Evolutionary conservation across 2,888 invertebrate species (phyloP).

Genomic region (Cryptocephalus moraei): DNA sequence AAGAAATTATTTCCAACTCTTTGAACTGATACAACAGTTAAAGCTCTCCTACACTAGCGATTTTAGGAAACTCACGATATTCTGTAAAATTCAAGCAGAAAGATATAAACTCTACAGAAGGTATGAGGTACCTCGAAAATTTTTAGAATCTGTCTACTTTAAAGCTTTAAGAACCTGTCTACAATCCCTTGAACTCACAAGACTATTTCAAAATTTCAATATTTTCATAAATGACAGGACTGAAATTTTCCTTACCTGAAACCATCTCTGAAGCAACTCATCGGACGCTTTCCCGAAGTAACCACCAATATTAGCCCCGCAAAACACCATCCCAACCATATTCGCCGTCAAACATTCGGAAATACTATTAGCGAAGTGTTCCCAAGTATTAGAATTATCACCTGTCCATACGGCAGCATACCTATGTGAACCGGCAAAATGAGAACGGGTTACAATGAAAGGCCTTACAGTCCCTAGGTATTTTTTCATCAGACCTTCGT

Average conservation of each 20-base stretch:
- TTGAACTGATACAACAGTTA: too few relatives aligned
- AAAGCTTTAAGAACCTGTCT: too few relatives aligned
- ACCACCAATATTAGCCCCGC: constrained; percentile 93
- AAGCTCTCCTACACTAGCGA: too few relatives aligned
- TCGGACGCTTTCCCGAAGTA: constrained; percentile 42
- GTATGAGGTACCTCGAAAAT: too few relatives aligned
- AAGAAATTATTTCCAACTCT: too few relatives aligned
- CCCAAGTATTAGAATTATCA: constrained; percentile 90
- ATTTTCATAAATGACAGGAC: too few relatives aligned
- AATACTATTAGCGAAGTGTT: constrained; percentile 68
- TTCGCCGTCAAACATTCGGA: constrained; percentile 75
- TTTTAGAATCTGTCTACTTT: too few relatives aligned
- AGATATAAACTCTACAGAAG: too few relatives aligned
- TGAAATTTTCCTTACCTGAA: constrained; percentile 41
- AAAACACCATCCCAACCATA: constrained; percentile 76
- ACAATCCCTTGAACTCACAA: too few relatives aligned
- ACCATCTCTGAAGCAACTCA: constrained; percentile 17
- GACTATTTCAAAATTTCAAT: too few relatives aligned
- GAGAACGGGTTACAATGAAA: constrained; percentile 80
- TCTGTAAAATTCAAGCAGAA: too few relatives aligned
- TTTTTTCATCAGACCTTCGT: constrained; percentile 46
- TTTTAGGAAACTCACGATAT: too few relatives aligned
- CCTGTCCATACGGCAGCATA: constrained; percentile 93
- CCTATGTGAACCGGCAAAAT: constrained; percentile 87
- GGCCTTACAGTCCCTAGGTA: constrained; percentile 56